These are phyloP conservation scores for Lucilia sericata DNA, from an alignment of 1,140 invertebrate species.

Conservation along the genomic window DNA sequence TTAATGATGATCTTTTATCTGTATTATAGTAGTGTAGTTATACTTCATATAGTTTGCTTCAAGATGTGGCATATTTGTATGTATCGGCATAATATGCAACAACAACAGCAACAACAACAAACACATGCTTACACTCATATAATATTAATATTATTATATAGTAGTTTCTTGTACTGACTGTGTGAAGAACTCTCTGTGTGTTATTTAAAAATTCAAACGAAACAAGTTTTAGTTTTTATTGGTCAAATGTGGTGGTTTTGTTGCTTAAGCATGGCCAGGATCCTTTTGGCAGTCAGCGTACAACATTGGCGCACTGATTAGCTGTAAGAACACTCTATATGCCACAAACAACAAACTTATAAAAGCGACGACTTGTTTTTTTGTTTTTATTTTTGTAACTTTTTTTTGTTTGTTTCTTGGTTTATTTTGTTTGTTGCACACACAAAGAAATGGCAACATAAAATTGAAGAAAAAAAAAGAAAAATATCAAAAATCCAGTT, in stretches of 20 bases:
- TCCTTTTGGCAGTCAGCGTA: neutral
- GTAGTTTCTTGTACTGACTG: neutral
- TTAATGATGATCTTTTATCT: conserved; percentile 17
- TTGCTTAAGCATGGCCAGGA: conserved; percentile 10
- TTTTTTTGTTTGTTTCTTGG: neutral
- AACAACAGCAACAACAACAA: neutral
- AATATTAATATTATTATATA: neutral
- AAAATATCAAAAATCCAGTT: conserved; percentile 27
- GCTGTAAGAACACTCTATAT: conserved; percentile 5
- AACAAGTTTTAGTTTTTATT: conserved; percentile 20
- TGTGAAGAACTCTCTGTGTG: neutral
- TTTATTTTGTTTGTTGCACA: neutral
- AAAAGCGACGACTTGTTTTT: neutral
- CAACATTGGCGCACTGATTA: conserved; percentile 19
- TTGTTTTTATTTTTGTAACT: neutral
- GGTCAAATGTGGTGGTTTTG: conserved; percentile 14
- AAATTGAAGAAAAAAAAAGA: neutral
- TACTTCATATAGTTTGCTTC: neutral
- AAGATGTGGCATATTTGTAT: neutral
- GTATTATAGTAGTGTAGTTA: neutral
- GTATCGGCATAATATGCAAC: neutral
- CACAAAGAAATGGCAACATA: conserved; percentile 8
- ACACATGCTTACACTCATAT: neutral
- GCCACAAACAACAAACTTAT: neutral
- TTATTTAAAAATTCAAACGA: conserved; percentile 17